Conservation (phyloP, 30 jellyfish, hydroid and myxozoan species). For the Chironex yamaguchii region DNA sequence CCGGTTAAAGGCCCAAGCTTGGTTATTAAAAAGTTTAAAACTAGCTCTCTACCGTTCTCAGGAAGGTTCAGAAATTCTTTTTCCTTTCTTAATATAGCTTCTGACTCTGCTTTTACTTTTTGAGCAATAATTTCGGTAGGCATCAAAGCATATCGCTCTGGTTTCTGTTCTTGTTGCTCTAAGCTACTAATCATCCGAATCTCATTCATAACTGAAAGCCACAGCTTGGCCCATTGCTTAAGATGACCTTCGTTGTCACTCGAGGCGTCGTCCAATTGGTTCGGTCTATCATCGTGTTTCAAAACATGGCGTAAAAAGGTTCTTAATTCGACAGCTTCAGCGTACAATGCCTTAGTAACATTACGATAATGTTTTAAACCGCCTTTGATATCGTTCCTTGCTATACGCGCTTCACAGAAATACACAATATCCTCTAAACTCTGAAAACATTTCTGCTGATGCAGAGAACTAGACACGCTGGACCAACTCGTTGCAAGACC, state of each 20-base stretch:
- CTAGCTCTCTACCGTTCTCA: constrained; percentile 65
- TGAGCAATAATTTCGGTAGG: constrained; percentile 49
- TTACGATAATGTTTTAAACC: constrained; percentile 75
- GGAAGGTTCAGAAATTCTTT: constrained; percentile 48
- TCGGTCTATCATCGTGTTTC: constrained; percentile 2
- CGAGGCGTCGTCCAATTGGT: constrained; percentile 3
- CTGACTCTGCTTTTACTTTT: background rate
- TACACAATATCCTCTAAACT: constrained; percentile 74
- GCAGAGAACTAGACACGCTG: constrained; percentile 10
- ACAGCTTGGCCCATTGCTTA: constrained; percentile 86
- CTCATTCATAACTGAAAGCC: constrained; percentile 94
- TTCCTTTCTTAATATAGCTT: background rate
- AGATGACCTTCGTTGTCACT: constrained; percentile 39
- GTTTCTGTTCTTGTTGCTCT: constrained; percentile 28
- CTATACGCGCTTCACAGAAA: constrained; percentile 82
- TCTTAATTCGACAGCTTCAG: constrained; percentile 91
- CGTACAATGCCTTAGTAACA: constrained; percentile 73
- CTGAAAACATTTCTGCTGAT: constrained; percentile 45
- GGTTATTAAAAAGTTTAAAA: constrained; percentile 35
- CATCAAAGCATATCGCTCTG: constrained; percentile 19
- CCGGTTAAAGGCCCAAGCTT: background rate
- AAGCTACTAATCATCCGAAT: constrained; percentile 78
- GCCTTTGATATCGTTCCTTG: constrained; percentile 38
- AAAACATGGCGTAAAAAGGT: constrained; percentile 81
- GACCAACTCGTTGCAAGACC: constrained; percentile 62